Evolutionary conservation across 2,888 invertebrate species (phyloP).

Genomic region (Abrostola triplasia): DNA sequence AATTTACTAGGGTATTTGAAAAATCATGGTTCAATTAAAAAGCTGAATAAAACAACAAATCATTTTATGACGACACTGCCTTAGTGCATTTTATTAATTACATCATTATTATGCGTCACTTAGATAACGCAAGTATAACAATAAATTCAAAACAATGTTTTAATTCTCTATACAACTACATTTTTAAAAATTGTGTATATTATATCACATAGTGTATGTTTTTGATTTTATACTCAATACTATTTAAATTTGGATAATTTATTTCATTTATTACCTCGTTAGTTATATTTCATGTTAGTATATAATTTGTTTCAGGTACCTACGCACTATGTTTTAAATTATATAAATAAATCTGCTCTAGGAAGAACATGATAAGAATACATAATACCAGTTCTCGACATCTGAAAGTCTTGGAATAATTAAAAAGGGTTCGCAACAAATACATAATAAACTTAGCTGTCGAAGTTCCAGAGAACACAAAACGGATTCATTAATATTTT

Average conservation of each 20-base stretch:
- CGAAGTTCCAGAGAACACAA: constrained; percentile 38
- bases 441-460: constrained; percentile 45
- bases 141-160: constrained; percentile 77
- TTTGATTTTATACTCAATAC: constrained; percentile 60
- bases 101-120: constrained; percentile 65
- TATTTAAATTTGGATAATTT: constrained; percentile 52
- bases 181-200: constrained; percentile 86
- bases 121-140: constrained; percentile 77
- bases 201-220: constrained; percentile 83
- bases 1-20: not conserved
- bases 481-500: constrained; percentile 44
- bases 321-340: constrained; percentile 37
- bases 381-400: constrained; percentile 9
- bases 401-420: constrained; percentile 31
- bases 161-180: constrained; percentile 75
- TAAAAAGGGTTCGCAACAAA: constrained; percentile 33
- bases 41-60: constrained; percentile 70
- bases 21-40: constrained; percentile 4
- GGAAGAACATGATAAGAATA: constrained; percentile 15
- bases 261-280: constrained; percentile 36
- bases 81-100: constrained; percentile 84
- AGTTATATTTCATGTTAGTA: constrained; percentile 31
- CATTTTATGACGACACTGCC: constrained; percentile 76
- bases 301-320: constrained; percentile 50
- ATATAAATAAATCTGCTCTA: constrained; percentile 4